Evolutionary conservation across 2,113 vertebrate genomes (phyloP).

Genomic region (Sterna hirundo): DNA sequence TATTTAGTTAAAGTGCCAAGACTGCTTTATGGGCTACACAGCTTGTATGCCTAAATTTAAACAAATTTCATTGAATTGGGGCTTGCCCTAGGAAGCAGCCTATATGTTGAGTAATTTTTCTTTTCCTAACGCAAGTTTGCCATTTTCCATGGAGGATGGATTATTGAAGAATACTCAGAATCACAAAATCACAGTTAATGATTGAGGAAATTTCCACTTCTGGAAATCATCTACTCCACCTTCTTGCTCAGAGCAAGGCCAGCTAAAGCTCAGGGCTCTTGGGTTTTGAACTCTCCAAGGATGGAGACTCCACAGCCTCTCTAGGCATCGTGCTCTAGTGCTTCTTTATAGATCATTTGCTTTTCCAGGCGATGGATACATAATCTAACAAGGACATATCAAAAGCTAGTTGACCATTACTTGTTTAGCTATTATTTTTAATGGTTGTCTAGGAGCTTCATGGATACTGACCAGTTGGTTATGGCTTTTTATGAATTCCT

Average conservation of each 20-base stretch:
- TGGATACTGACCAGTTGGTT: background rate
- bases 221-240: background rate
- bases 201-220: background rate
- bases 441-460: background rate
- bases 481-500: background rate
- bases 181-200: background rate
- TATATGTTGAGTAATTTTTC: background rate
- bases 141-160: background rate
- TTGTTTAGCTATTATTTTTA: background rate
- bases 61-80: background rate
- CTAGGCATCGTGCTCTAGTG: rapidly evolving
- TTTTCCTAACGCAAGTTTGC: background rate
- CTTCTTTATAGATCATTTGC: background rate
- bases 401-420: background rate
- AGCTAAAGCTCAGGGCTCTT: background rate
- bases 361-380: background rate
- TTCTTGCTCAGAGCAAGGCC: background rate
- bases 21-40: background rate
- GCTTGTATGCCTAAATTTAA: background rate
- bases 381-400: background rate
- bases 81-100: background rate
- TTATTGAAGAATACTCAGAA: background rate
- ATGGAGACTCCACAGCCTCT: background rate
- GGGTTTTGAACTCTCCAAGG: background rate
- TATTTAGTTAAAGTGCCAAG: background rate